Base-by-base conservation (phyloP, 2,797 vertebrate genomes). In the Borostomias antarcticus region DNA sequence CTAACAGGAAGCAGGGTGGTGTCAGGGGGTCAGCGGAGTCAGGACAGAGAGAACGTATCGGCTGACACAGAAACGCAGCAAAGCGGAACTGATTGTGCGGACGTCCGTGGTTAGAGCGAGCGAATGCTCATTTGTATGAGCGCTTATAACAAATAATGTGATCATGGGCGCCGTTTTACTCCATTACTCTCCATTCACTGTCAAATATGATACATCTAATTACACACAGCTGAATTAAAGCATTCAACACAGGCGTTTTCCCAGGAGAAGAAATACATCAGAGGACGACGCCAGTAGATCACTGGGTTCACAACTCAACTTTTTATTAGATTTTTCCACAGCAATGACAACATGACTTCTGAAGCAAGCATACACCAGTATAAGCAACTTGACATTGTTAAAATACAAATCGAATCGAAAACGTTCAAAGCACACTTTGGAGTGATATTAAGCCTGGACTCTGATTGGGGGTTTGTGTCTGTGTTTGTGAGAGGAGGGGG, bases 281-380 rank as follows among this genome's bases (percentile, higher is more conserved):
- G n/a, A n/a, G n/a, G n/a, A n/a, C n/a, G n/a, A n/a, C n/a, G n/a
- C n/a, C n/a, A n/a, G n/a, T 65, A 66, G 66, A 64, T 74, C 66
- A 74, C 58, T 63, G 33, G 58, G 69, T 72, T 69, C 15, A 3
- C 65, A 60, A 11, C 43, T 43, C 28, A 63, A 23, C 28, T 29
- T 32, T 25, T 68, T 60, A 28, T 43, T n/a, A n/a, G n/a, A n/a
- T 58, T 51, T 26, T 73, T 58, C 48, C 54, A 70, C 58, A 43
- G 58, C 67, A 77, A 68, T 66, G 62, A 61, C 52, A 23, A 53
- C 43, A 68, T 66, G 62, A 61, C 52, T 28, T 58, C 43, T 58
- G 30, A 35, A 72, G 54, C 51, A 61, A 54, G 40, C 69, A 56
- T 50, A 40, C 26, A 58, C 56, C 51, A 58, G 1, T 3, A 21